Evolutionary conservation across 2,113 vertebrate species (phyloP).

Genomic region (Trogon melanurus): DNA sequence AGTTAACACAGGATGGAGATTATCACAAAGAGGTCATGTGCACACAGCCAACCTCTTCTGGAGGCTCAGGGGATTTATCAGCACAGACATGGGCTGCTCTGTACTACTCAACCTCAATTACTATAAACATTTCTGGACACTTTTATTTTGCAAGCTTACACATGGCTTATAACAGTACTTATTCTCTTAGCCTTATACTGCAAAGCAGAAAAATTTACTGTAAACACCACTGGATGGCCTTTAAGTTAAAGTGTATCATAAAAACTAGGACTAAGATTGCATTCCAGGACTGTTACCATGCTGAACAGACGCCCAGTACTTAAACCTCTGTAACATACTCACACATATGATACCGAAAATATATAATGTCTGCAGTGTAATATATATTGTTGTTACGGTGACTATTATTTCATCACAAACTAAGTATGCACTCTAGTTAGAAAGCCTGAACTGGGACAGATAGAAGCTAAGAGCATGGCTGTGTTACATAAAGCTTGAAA

Average conservation of each 20-base stretch:
- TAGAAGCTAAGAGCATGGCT: background rate
- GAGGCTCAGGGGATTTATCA: background rate
- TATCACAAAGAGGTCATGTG: background rate
- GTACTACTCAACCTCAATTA: background rate
- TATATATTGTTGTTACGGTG: background rate
- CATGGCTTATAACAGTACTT: background rate
- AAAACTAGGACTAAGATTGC: background rate
- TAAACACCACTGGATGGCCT: background rate
- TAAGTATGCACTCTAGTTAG: background rate
- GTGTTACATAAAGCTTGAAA: constrained; percentile 1
- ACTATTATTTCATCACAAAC: background rate
- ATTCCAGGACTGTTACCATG: background rate
- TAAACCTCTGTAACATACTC: background rate
- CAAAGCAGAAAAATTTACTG: background rate
- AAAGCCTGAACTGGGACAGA: background rate
- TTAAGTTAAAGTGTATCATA: background rate
- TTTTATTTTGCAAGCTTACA: background rate
- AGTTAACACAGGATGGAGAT: background rate
- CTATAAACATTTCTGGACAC: background rate
- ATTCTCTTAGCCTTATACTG: background rate
- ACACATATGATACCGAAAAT: background rate
- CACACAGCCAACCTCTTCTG: background rate
- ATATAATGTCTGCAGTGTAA: background rate
- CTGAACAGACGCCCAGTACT: background rate
- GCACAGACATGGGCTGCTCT: background rate